Conservation (phyloP, 2,888 invertebrate species). For the Lymantria monacha region DNA sequence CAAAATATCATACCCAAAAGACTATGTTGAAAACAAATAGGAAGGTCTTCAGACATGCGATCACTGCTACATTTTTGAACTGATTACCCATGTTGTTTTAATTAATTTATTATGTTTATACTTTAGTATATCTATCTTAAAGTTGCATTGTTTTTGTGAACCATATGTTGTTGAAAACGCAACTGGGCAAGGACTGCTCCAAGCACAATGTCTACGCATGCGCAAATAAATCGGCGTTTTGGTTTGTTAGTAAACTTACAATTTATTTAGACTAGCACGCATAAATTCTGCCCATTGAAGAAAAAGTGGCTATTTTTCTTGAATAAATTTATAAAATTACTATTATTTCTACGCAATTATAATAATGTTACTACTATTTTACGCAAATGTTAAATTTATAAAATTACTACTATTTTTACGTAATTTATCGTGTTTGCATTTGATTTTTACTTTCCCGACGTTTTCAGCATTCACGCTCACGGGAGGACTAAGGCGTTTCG, state of each 20-base stretch:
- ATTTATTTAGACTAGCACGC: slow-evolving; percentile 7
- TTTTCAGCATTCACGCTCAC: no score
- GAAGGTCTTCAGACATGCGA: slow-evolving; percentile 89
- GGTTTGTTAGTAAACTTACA: slow-evolving; percentile 49
- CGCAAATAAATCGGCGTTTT: slow-evolving; percentile 55
- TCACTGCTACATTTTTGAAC: slow-evolving; percentile 87
- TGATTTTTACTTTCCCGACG: no score
- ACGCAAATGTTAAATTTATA: no score
- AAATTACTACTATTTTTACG: no score
- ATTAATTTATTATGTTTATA: neutral
- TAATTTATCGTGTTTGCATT: no score
- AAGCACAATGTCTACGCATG: slow-evolving; percentile 48
- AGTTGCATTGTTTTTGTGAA: slow-evolving; percentile 13
- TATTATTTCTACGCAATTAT: no score
- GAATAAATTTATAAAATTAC: no score
- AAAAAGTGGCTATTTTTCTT: no score
- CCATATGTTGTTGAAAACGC: slow-evolving; percentile 10
- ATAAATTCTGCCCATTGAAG: slow-evolving; percentile 2
- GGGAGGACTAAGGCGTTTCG: no score
- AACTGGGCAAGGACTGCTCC: slow-evolving; percentile 15
- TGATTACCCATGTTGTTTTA: slow-evolving; percentile 84
- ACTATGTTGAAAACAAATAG: slow-evolving; percentile 90
- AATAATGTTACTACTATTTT: no score
- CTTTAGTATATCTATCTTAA: no score
- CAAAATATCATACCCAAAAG: slow-evolving; percentile 92